Evolutionary conservation across 2,888 invertebrate genomes (phyloP).

Genomic region (Scaptomyza caliginosa): DNA sequence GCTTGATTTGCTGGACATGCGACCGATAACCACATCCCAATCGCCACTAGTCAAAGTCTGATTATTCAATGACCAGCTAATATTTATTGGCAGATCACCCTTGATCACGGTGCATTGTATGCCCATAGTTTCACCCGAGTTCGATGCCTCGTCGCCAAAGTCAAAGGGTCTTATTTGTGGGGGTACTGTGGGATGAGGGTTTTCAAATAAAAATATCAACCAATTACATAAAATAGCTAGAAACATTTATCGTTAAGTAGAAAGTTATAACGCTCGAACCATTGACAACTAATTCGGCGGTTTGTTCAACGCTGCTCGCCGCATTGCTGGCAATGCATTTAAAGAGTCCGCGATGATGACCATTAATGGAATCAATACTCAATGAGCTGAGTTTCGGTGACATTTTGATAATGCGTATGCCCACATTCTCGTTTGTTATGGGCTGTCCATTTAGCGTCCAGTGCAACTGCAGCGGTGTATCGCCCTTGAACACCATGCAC

Average conservation of each 20-base stretch:
- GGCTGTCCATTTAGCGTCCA: slow-evolving; percentile 90
- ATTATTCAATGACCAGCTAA: slow-evolving; percentile 87
- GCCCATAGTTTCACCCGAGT: slow-evolving; percentile 89
- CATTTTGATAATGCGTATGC: slow-evolving; percentile 86
- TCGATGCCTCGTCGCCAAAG: slow-evolving; percentile 89
- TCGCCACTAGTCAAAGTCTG: slow-evolving; percentile 81
- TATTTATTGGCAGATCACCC: slow-evolving; percentile 88
- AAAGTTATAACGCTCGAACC: slow-evolving; percentile 84
- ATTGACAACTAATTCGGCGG: slow-evolving; percentile 89
- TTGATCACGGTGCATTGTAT: slow-evolving; percentile 86
- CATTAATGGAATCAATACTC: slow-evolving; percentile 90
- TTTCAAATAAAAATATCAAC: slow-evolving; percentile 25
- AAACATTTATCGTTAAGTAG: slow-evolving; percentile 8
- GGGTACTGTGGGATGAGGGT: slow-evolving; percentile 83
- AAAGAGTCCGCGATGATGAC: slow-evolving; percentile 90
- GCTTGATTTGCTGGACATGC: slow-evolving; percentile 85
- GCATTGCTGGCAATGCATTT: slow-evolving; percentile 90
- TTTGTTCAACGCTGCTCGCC: slow-evolving; percentile 88
- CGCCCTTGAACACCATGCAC: slow-evolving; percentile 92
- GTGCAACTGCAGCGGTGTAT: slow-evolving; percentile 90
- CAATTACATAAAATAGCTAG: slow-evolving; percentile 16
- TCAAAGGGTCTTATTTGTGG: slow-evolving; percentile 90
- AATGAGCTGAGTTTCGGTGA: slow-evolving; percentile 88
- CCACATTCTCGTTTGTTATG: slow-evolving; percentile 85
- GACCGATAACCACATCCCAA: slow-evolving; percentile 80